Evolutionary conservation across 2,888 invertebrate species (phyloP).

Genomic region (Bimastos eiseni): DNA sequence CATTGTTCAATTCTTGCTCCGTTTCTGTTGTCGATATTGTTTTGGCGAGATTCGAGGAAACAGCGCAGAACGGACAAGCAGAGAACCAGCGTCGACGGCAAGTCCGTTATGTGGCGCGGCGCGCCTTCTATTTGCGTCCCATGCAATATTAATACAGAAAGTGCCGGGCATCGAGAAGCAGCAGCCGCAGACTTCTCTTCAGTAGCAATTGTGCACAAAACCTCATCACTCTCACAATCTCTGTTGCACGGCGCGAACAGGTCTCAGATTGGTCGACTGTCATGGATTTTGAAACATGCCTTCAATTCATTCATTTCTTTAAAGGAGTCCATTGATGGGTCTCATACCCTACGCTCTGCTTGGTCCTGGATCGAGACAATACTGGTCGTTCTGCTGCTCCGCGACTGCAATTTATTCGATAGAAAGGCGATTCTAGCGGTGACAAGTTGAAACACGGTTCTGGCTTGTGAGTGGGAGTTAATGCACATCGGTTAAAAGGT

Average conservation of each 20-base stretch:
- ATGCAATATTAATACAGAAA: conserved; percentile 5
- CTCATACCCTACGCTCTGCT: background rate
- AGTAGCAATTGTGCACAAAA: background rate
- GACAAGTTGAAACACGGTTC: background rate
- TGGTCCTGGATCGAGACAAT: background rate
- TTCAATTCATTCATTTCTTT: background rate
- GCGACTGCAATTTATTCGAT: background rate
- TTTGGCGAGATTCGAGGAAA: background rate
- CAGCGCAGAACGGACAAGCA: background rate
- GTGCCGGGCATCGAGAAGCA: background rate
- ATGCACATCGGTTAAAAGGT: background rate
- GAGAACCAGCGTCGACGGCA: background rate
- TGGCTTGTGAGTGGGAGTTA: background rate
- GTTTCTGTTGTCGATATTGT: background rate
- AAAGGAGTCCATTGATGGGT: background rate
- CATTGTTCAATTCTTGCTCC: background rate
- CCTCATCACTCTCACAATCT: background rate
- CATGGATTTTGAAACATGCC: background rate
- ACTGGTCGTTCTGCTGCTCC: background rate
- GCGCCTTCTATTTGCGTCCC: background rate
- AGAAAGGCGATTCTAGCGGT: background rate
- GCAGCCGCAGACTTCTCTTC: background rate
- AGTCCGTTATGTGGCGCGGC: too few species aligned
- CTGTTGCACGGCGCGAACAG: background rate
- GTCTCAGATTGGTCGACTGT: background rate